Evolutionary conservation across 2,888 invertebrate species (phyloP), one percentile per base, ranked within the genome.

Genomic region (Biston betularia): DNA sequence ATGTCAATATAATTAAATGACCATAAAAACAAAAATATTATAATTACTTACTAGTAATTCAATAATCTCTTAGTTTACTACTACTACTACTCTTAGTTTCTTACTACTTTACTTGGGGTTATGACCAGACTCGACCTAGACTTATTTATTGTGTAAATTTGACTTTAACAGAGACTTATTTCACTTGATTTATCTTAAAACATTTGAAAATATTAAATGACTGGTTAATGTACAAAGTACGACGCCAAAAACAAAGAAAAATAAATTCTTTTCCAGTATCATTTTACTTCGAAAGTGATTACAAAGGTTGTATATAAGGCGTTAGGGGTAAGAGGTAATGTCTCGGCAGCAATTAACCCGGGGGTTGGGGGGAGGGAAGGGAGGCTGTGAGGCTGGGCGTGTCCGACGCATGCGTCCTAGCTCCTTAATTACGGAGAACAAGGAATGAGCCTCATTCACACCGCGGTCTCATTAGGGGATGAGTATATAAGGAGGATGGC

Each of bases 251-350:
- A 8, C 38, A 38, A 38, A 8, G 0, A 38, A 6, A 6, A 8
- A 38, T 55, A 68, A 67, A 68, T 68, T 63, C 63, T 63, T 63
- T 68, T 68, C 59, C 15, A 46, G 59, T 62, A 48, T 67, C 58
- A 44, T 49, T 63, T 53, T 57, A 54, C 38, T 60, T 65, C 68
- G 67, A 72, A 75, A 71, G 76, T 77, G 76, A 76, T 77, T 74
- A 77, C 76, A 69, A 68, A 75, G 79, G 76, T 77, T 80, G 77
- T 85, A 89, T 86, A 88, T 88, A 87, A 80, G 83, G 85, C 83
- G 88, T 90, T 89, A 89, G 87, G 89, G 91, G 91, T 89, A 89
- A 87, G 89, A 91, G 91, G 83, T 93, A 92, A 93, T 92, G 92
- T 93, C 88, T 89, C 86, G 90, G 88, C 88, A 88, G 91, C 92